Evolutionary conservation across 2,888 invertebrate species (phyloP).

Genomic region (Onthophagus sagittarius): DNA sequence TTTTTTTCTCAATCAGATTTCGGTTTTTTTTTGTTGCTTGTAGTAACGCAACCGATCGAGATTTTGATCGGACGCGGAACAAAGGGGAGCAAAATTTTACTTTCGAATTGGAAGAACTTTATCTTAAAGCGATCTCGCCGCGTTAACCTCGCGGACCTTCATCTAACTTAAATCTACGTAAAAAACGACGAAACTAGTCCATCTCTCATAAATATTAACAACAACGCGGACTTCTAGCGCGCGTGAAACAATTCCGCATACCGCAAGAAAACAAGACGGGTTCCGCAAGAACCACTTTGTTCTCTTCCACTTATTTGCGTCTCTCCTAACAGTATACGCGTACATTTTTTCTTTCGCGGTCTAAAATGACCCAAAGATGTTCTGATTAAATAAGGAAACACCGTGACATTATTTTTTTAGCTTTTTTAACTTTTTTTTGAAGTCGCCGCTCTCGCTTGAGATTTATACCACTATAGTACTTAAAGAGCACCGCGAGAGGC

Average conservation of each 20-base stretch:
- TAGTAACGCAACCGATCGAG: background rate
- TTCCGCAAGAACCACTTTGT: background rate
- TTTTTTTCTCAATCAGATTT: background rate
- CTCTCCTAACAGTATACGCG: background rate
- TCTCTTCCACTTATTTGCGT: background rate
- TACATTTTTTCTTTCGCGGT: background rate
- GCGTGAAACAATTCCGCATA: background rate
- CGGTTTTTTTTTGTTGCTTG: background rate
- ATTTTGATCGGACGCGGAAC: background rate
- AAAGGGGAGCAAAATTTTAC: background rate
- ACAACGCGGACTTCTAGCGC: background rate
- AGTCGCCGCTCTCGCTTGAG: background rate
- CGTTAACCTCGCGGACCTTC: background rate
- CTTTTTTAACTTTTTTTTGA: background rate
- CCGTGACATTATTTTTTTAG: background rate
- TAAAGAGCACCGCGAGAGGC: background rate
- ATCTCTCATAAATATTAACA: background rate
- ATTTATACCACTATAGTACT: background rate
- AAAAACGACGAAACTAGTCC: background rate
- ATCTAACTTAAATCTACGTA: background rate
- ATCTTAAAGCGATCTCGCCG: background rate
- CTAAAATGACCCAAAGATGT: background rate
- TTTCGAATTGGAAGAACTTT: background rate
- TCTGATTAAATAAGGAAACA: background rate
- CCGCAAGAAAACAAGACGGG: background rate